Conservation (phyloP, 2,888 invertebrate species). For the Coelopa pilipes region DNA sequence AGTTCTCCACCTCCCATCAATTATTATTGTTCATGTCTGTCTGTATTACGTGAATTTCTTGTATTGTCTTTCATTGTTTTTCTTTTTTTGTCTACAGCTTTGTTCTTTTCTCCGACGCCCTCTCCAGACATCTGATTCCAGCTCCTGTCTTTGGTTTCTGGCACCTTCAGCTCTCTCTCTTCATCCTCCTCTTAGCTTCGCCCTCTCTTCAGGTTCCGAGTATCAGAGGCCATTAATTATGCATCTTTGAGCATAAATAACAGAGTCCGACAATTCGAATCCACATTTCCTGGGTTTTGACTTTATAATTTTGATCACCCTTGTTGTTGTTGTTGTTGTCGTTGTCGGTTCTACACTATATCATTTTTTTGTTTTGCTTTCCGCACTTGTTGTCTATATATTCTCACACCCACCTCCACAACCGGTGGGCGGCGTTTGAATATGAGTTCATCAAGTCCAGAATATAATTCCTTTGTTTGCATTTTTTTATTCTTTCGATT, state of each 20-base stretch:
- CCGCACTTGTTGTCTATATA: background rate
- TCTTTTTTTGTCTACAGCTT: background rate
- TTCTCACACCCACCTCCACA: background rate
- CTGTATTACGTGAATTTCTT: background rate
- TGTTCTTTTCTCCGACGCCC: background rate
- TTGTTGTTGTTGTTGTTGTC: no score
- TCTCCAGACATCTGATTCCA: no score
- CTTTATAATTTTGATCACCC: background rate
- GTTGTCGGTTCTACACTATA: background rate
- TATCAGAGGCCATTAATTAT: slow-evolving; percentile 20
- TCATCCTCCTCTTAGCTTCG: background rate
- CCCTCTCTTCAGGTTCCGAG: background rate
- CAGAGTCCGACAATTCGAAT: background rate
- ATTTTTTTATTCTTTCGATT: background rate
- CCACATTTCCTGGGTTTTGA: slow-evolving; percentile 5
- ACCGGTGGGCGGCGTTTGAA: background rate
- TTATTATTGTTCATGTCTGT: slow-evolving; percentile 10
- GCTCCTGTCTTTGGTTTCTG: no score
- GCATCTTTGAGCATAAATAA: slow-evolving; percentile 2
- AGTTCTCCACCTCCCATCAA: background rate
- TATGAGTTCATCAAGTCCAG: background rate
- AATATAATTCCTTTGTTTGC: background rate
- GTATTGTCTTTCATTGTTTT: slow-evolving; percentile 1
- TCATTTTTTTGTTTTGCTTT: background rate
- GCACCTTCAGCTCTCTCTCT: background rate